phyloP scores from a whole-genome alignment of 2,113 vertebrate species.

The Mellivora capensis region DNA sequence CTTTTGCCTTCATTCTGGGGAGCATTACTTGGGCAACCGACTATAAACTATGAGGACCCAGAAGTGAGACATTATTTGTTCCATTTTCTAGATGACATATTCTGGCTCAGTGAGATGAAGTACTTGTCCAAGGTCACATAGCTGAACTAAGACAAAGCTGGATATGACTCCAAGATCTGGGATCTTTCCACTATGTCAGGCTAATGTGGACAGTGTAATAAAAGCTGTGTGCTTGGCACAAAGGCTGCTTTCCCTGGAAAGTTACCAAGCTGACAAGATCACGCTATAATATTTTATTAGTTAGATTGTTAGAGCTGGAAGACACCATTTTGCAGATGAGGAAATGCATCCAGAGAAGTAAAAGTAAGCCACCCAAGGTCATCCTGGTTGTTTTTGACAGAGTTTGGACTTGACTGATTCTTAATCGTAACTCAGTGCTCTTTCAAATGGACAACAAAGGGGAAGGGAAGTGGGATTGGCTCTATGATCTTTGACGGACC shows the following conservation, averaged over 20 bases:
- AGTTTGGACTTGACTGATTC: background rate
- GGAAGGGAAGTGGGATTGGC: background rate
- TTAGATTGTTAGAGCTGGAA: constrained; percentile 36
- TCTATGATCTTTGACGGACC: background rate
- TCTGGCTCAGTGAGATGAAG: constrained; percentile 29
- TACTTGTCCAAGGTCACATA: constrained; percentile 29
- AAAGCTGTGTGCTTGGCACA: constrained; percentile 44
- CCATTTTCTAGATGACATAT: background rate
- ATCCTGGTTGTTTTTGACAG: background rate
- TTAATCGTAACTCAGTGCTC: background rate
- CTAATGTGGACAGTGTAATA: constrained; percentile 32
- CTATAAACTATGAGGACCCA: background rate
- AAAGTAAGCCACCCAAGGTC: constrained; percentile 12
- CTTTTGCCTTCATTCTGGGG: background rate
- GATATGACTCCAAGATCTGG: constrained; percentile 31
- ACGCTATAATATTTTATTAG: constrained; percentile 44
- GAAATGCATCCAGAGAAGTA: constrained; percentile 5
- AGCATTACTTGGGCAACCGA: background rate
- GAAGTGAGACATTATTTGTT: constrained; percentile 22
- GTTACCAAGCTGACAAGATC: constrained; percentile 44
- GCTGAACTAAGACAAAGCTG: background rate
- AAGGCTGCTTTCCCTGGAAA: constrained; percentile 31
- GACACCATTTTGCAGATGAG: constrained; percentile 16
- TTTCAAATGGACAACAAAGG: background rate
- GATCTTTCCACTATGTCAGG: constrained; percentile 39